phyloP scores from a whole-genome alignment of 1,140 invertebrate genomes.

The Diabrotica undecimpunctata region DNA sequence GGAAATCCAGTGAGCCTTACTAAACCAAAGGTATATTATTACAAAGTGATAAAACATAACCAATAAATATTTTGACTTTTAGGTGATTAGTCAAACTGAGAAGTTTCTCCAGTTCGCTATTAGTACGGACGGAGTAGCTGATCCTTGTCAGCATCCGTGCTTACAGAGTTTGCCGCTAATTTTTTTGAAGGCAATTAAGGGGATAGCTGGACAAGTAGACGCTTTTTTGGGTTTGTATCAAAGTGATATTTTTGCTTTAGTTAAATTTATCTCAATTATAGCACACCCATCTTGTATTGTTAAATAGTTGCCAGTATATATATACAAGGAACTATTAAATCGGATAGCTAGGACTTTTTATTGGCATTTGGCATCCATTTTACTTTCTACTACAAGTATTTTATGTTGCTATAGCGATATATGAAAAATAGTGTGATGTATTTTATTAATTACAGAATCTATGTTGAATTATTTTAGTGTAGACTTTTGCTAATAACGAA shows the following conservation, averaged over 20 bases:
- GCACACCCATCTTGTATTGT: too few species aligned
- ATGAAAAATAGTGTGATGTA: too few species aligned
- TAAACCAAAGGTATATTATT: slow-evolving; percentile 63
- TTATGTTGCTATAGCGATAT: too few species aligned
- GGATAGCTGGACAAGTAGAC: slow-evolving; percentile 88
- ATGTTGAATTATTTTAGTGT: too few species aligned
- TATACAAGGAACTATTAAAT: too few species aligned
- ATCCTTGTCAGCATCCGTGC: slow-evolving; percentile 90
- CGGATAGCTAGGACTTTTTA: too few species aligned
- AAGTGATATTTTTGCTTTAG: not conserved
- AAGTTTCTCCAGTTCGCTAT: slow-evolving; percentile 60
- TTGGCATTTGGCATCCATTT: too few species aligned
- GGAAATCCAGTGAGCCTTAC: slow-evolving; percentile 93
- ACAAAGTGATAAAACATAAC: slow-evolving; percentile 41
- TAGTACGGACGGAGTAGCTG: slow-evolving; percentile 60
- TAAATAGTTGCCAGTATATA: too few species aligned
- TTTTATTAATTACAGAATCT: too few species aligned
- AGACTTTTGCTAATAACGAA: too few species aligned
- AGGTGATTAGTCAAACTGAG: slow-evolving; percentile 63
- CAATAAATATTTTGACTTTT: slow-evolving; percentile 11
- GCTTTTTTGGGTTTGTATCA: slow-evolving; percentile 82
- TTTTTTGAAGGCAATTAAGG: slow-evolving; percentile 91
- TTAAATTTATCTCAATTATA: not conserved
- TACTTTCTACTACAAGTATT: too few species aligned
- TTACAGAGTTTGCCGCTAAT: slow-evolving; percentile 81